Conservation (phyloP, 1,140 invertebrate species). For the Drosophila setifemur region DNA sequence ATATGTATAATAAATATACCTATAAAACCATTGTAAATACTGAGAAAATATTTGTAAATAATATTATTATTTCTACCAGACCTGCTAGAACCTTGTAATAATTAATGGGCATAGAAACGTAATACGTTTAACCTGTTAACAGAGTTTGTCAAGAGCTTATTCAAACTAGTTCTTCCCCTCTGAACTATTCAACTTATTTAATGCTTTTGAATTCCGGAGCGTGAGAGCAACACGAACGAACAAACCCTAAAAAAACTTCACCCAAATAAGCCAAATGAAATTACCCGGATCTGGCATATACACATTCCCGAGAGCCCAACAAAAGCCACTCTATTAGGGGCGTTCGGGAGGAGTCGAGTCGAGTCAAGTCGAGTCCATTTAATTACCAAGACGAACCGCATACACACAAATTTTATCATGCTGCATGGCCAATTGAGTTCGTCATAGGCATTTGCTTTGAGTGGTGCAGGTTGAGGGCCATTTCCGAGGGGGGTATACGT, state of each 20-base stretch:
- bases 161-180: neutral
- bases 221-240: neutral
- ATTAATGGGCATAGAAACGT: too few species aligned
- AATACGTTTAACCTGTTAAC: too few species aligned
- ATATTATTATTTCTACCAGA: too few species aligned
- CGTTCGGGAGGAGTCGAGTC: constrained; percentile 41
- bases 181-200: constrained; percentile 15
- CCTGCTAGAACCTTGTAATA: too few species aligned
- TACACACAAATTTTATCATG: constrained; percentile 35
- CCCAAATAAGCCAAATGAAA: constrained; percentile 14
- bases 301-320: constrained; percentile 39
- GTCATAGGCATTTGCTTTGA: constrained; percentile 31
- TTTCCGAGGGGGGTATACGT: neutral
- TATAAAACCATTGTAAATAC: too few species aligned
- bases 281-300: constrained; percentile 16
- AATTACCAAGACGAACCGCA: constrained; percentile 51
- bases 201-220: neutral
- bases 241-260: neutral
- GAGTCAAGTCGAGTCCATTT: constrained; percentile 45
- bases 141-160: too few species aligned
- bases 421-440: constrained; percentile 56
- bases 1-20: too few species aligned
- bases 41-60: too few species aligned
- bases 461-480: neutral
- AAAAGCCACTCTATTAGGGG: constrained; percentile 28